Percentiles rank a stretch among this genome's conserved stretches.
Evolutionary conservation across 30 jellyfish, hydroid and myxozoan species (phyloP).

Genomic region (Aurelia aurita complex sp. Pacific): DNA sequence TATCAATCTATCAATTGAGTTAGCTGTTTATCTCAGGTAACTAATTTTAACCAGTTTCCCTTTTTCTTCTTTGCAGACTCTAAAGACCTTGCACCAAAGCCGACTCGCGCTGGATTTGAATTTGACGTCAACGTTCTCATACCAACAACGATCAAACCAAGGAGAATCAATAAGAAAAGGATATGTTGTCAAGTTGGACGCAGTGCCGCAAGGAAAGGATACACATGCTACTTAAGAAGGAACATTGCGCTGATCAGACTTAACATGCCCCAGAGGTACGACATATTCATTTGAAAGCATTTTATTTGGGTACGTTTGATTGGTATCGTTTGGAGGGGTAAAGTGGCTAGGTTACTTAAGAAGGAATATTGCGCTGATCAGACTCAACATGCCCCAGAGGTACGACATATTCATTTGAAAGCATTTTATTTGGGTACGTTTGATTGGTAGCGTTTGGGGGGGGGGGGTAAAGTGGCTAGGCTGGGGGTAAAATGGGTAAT

Average conservation of each 20-base stretch:
- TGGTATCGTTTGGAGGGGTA: not conserved
- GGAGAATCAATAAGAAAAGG: not conserved
- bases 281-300: not conserved
- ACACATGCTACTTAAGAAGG: constrained; percentile 48
- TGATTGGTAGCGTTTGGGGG: not conserved
- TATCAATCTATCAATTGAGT: too few relatives aligned
- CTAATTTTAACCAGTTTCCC: too few relatives aligned
- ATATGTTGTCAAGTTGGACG: constrained; percentile 71
- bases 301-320: not conserved
- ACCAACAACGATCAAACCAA: constrained; percentile 30
- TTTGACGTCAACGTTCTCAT: not conserved
- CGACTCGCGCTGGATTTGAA: constrained; percentile 4
- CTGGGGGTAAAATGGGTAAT: too few relatives aligned
- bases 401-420: not conserved
- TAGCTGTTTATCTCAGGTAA: too few relatives aligned
- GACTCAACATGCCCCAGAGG: constrained; percentile 89
- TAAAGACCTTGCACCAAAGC: not conserved
- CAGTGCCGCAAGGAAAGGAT: constrained; percentile 70
- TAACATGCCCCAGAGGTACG: constrained; percentile 84
- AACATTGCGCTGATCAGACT: constrained; percentile 56
- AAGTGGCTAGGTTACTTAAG: constrained; percentile 51
- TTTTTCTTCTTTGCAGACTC: not conserved
- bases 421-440: not conserved
- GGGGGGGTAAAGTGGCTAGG: too few relatives aligned
- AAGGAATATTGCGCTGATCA: constrained; percentile 35